These are phyloP conservation scores for Cartodere bifasciata DNA, from an alignment of 2,888 invertebrate species.

Conservation along the genomic window DNA sequence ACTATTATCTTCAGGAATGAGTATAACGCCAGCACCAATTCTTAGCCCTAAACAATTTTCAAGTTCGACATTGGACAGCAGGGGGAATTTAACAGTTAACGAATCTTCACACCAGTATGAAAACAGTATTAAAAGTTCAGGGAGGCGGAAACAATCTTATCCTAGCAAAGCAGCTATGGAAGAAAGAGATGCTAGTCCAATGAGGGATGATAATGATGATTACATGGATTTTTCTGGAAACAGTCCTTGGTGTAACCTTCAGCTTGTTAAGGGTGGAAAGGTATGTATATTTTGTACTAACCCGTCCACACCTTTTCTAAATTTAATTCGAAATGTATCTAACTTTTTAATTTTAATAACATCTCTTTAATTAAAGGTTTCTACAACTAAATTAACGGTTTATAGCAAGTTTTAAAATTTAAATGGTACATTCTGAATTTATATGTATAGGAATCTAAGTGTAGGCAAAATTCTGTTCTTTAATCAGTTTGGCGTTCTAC, in stretches of 20 bases:
- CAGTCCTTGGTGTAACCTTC: conserved; percentile 34
- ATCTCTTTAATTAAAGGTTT: too few species aligned
- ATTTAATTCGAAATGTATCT: too few species aligned
- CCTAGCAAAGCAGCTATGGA: conserved; percentile 49
- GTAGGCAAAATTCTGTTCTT: too few species aligned
- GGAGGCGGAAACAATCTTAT: conserved; percentile 70
- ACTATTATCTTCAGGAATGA: conserved; percentile 32
- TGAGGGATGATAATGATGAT: conserved; percentile 20
- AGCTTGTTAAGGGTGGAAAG: conserved; percentile 29
- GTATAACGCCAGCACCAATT: conserved; percentile 42
- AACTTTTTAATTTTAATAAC: too few species aligned
- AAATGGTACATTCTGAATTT: too few species aligned
- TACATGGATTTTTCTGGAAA: conserved; percentile 31
- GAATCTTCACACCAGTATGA: conserved; percentile 2
- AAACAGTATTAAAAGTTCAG: conserved; percentile 35
- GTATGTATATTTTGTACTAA: conserved; percentile 17
- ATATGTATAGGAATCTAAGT: too few species aligned
- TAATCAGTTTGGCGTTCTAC: too few species aligned
- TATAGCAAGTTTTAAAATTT: too few species aligned
- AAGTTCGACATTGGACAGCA: conserved; percentile 7
- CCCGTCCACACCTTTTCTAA: too few species aligned
- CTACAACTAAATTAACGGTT: too few species aligned
- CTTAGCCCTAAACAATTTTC: conserved; percentile 8
- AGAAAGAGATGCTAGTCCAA: conserved; percentile 19
- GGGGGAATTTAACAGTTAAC: conserved; percentile 9